Evolutionary conservation across 1,140 invertebrate species (phyloP).

Genomic region (Hirudo medicinalis): DNA sequence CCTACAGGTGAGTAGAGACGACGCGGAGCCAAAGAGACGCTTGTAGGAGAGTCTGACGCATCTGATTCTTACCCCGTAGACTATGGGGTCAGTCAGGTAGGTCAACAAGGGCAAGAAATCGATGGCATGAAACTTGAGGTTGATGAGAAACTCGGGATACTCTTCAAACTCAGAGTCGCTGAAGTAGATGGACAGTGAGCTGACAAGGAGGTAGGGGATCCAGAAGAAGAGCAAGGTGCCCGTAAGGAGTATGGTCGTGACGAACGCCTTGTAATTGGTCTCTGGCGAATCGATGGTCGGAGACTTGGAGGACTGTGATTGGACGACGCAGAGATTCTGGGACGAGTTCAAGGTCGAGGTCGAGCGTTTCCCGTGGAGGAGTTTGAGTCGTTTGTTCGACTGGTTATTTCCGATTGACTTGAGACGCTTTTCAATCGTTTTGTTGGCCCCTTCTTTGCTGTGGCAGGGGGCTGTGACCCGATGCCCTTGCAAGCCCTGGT

Average conservation of each 20-base stretch:
- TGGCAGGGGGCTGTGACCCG: no score
- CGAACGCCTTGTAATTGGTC: slow-evolving; percentile 21
- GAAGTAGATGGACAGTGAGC: slow-evolving; percentile 20
- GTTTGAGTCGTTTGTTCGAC: neutral
- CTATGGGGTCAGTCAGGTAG: slow-evolving; percentile 24
- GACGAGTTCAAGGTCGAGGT: neutral
- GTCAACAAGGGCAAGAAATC: slow-evolving; percentile 23
- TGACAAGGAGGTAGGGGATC: slow-evolving; percentile 23
- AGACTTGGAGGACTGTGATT: no score
- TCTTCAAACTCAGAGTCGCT: slow-evolving; percentile 10
- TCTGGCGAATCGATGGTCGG: slow-evolving; percentile 7
- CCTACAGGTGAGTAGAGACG: neutral
- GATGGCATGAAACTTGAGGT: slow-evolving; percentile 21
- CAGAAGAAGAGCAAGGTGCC: slow-evolving; percentile 23
- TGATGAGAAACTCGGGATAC: slow-evolving; percentile 15
- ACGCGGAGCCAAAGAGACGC: slow-evolving; percentile 17
- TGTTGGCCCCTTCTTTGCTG: no score
- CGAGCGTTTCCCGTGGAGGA: neutral
- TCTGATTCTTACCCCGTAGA: slow-evolving; percentile 23
- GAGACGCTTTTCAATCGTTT: no score
- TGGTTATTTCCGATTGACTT: neutral
- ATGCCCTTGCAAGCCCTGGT: no score
- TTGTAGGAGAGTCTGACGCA: slow-evolving; percentile 18
- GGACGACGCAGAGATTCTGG: no score
- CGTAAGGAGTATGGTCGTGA: slow-evolving; percentile 21